Percentiles rank a stretch among this genome's conserved stretches.
These are phyloP conservation scores for Meloe dianella DNA, from an alignment of 2,888 invertebrate genomes.

Conservation along the genomic window DNA sequence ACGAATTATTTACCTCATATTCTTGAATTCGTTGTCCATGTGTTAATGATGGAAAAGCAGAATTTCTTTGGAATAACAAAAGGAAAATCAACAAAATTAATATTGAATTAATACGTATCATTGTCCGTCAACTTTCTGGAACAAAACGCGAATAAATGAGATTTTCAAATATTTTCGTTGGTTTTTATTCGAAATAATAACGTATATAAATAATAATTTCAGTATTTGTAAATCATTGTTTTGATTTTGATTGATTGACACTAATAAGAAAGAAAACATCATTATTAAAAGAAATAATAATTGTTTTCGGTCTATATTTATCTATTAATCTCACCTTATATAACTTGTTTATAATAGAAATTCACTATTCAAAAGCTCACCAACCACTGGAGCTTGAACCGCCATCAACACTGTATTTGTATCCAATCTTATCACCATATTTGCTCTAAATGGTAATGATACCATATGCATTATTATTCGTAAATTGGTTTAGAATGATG, in stretches of 20 bases:
- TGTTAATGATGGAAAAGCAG: conserved; percentile 22
- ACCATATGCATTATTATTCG: no score
- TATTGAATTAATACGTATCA: conserved; percentile 13
- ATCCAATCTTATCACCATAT: conserved; percentile 1
- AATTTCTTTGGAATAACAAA: conserved; percentile 23
- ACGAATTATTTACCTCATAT: conserved; percentile 21
- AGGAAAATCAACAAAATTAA: conserved; percentile 15
- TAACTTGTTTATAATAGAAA: neutral
- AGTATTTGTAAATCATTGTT: neutral
- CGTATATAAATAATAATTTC: neutral
- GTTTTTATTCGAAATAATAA: neutral
- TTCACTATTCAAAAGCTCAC: conserved; percentile 5
- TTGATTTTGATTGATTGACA: conserved; percentile 2
- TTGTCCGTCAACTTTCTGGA: conserved; percentile 2
- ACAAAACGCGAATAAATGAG: neutral
- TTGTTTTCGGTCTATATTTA: neutral
- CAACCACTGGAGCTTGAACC: conserved; percentile 1
- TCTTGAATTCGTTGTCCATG: conserved; percentile 15
- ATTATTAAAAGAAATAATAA: neutral
- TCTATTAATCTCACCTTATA: neutral
- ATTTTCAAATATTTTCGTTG: neutral
- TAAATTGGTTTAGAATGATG: no score
- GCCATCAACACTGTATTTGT: neutral
- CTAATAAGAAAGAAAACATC: neutral
- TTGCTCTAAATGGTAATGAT: neutral